A percentile compares a stretch with the other conserved stretches of the same genome.
Evolutionary conservation across 2,888 invertebrate genomes (phyloP).

Genomic region (Euproctis similis): DNA sequence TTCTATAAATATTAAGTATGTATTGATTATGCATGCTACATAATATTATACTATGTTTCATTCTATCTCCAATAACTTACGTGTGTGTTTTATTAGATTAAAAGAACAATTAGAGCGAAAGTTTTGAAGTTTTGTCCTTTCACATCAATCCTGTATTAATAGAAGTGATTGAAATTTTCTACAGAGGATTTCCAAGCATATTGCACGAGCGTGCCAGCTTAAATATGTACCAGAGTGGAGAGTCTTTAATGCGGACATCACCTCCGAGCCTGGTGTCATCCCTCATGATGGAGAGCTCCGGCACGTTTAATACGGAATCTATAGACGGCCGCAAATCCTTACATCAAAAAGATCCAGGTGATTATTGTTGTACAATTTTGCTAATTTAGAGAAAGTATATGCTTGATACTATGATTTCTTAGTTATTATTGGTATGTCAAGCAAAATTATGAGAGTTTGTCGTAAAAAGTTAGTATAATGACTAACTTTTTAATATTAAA

Average conservation of each 20-base stretch:
- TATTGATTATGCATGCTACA: neutral
- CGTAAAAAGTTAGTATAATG: too few relatives aligned
- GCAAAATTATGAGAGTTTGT: too few relatives aligned
- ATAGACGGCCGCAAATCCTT: slow-evolving; percentile 53
- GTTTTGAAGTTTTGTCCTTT: too few relatives aligned
- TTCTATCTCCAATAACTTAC: too few relatives aligned
- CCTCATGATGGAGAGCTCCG: slow-evolving; percentile 64
- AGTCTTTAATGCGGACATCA: slow-evolving; percentile 67
- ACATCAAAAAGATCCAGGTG: slow-evolving; percentile 52
- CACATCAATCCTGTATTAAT: neutral
- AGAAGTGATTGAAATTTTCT: neutral
- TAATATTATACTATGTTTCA: too few relatives aligned
- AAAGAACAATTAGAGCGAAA: too few relatives aligned
- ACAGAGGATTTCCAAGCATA: slow-evolving; percentile 53
- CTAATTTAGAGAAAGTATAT: too few relatives aligned
- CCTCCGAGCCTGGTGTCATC: slow-evolving; percentile 79
- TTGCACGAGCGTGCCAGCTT: slow-evolving; percentile 58
- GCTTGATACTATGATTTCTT: too few relatives aligned
- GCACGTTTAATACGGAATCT: slow-evolving; percentile 58
- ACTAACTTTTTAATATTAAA: too few relatives aligned
- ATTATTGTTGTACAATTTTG: too few relatives aligned
- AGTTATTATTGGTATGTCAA: too few relatives aligned
- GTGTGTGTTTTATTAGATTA: too few relatives aligned
- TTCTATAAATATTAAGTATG: neutral
- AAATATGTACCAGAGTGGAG: slow-evolving; percentile 67